These are phyloP conservation scores for Monochamus alternatus DNA, from an alignment of 2,888 invertebrate genomes.

Conservation along the genomic window DNA sequence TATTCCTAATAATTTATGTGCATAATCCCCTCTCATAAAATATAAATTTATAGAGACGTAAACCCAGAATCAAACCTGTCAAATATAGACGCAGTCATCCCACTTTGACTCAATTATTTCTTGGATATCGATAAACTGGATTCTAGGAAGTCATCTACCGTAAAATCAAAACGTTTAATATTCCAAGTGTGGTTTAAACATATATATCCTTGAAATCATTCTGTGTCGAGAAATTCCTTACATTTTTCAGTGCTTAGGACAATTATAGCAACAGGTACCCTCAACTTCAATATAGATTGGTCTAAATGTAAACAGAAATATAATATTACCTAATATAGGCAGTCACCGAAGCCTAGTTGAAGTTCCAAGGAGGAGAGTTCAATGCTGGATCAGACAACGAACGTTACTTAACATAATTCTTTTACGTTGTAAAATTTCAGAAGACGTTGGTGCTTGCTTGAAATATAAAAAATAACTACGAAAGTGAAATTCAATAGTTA, in stretches of 20 bases:
- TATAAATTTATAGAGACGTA: slow-evolving; percentile 50
- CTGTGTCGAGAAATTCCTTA: neutral
- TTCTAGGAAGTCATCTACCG: slow-evolving; percentile 27
- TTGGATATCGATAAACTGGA: slow-evolving; percentile 31
- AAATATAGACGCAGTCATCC: slow-evolving; percentile 35
- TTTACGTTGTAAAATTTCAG: too few relatives aligned
- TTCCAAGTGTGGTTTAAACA: neutral
- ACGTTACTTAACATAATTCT: too few relatives aligned
- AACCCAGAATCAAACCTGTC: slow-evolving; percentile 42
- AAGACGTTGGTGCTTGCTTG: too few relatives aligned
- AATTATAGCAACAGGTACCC: too few relatives aligned
- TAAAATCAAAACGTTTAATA: neutral
- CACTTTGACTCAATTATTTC: slow-evolving; percentile 31
- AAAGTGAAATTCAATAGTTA: too few relatives aligned
- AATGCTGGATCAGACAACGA: too few relatives aligned
- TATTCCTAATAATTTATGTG: slow-evolving; percentile 36
- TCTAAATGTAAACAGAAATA: too few relatives aligned
- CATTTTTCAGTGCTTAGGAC: neutral
- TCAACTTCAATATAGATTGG: too few relatives aligned
- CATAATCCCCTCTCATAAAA: slow-evolving; percentile 45
- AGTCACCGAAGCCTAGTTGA: too few relatives aligned
- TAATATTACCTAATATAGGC: too few relatives aligned
- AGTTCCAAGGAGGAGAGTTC: too few relatives aligned
- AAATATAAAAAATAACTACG: too few relatives aligned
- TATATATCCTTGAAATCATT: neutral